Percentiles rank a stretch among this genome's conserved stretches.
Conservation (phyloP, 1,140 invertebrate genomes). For the Euura lappo region DNA sequence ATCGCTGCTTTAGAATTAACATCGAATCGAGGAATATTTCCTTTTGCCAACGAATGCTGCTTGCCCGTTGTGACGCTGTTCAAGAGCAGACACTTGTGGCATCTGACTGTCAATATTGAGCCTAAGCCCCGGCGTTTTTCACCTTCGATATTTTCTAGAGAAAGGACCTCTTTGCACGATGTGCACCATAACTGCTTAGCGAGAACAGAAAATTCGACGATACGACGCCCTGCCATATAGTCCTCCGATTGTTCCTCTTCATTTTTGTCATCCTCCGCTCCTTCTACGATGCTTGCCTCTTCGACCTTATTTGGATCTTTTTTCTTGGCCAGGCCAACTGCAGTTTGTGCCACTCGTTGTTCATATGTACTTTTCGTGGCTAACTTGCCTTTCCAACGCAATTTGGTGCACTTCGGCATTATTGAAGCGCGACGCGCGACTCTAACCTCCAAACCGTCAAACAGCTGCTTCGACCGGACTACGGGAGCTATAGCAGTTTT, state of each 20-base stretch:
- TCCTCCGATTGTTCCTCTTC: background rate
- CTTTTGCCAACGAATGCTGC: constrained; percentile 10
- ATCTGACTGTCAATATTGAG: constrained; percentile 19
- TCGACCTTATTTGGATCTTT: background rate
- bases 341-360: background rate
- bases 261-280: background rate
- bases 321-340: background rate
- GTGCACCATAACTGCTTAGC: constrained; percentile 19
- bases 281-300: background rate
- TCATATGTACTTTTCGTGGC: background rate
- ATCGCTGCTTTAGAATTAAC: constrained; percentile 15
- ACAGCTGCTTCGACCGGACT: background rate
- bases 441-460: background rate
- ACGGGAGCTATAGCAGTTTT: background rate
- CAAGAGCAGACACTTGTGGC: constrained; percentile 22
- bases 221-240: constrained; percentile 18
- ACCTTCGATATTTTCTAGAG: constrained; percentile 19
- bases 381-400: background rate
- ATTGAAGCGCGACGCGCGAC: background rate
- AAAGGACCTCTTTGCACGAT: constrained; percentile 21
- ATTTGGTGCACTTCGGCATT: background rate
- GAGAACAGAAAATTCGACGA: constrained; percentile 18
- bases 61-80: constrained; percentile 13
- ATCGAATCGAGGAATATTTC: constrained; percentile 9
- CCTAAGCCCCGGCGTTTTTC: constrained; percentile 20